Percentiles rank a stretch among this genome's conserved stretches.
Conservation (phyloP, 1,140 invertebrate genomes). For the Patella vulgata region DNA sequence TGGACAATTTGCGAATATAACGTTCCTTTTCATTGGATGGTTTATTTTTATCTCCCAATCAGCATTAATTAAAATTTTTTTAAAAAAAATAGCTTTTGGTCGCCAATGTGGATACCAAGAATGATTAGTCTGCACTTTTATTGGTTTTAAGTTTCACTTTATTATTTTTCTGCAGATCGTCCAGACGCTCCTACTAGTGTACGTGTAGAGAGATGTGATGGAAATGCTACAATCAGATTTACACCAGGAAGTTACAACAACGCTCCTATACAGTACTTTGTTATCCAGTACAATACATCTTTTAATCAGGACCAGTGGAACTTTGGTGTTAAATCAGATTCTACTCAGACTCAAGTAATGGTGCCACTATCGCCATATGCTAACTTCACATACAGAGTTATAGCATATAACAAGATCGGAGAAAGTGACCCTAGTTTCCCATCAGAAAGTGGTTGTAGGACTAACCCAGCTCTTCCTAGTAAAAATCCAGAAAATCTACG, state of each 20-base stretch:
- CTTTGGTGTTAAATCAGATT: constrained; percentile 36
- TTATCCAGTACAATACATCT: constrained; percentile 93
- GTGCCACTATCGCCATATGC: constrained; percentile 77
- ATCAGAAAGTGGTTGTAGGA: constrained; percentile 64
- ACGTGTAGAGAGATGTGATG: constrained; percentile 64
- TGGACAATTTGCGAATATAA: too few relatives aligned
- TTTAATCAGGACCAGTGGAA: constrained; percentile 93
- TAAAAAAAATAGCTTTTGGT: too few relatives aligned
- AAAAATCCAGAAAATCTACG: constrained; percentile 96
- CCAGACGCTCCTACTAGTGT: constrained; percentile 86
- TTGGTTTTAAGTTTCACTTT: too few relatives aligned
- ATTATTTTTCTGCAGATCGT: constrained; percentile 78
- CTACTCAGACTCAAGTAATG: constrained; percentile 37
- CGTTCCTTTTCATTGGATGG: too few relatives aligned
- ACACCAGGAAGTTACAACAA: constrained; percentile 87
- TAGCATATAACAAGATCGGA: constrained; percentile 95
- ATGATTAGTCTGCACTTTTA: too few relatives aligned
- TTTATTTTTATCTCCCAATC: too few relatives aligned
- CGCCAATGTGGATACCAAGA: too few relatives aligned
- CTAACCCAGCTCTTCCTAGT: constrained; percentile 81
- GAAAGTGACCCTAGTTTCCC: constrained; percentile 53
- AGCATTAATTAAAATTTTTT: too few relatives aligned
- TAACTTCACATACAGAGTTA: constrained; percentile 96
- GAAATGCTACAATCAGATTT: constrained; percentile 76
- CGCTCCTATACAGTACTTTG: constrained; percentile 90